phyloP scores from a whole-genome alignment of 30 jellyfish, hydroid and myxozoan species.

The Chrysaora quinquecirrha region DNA sequence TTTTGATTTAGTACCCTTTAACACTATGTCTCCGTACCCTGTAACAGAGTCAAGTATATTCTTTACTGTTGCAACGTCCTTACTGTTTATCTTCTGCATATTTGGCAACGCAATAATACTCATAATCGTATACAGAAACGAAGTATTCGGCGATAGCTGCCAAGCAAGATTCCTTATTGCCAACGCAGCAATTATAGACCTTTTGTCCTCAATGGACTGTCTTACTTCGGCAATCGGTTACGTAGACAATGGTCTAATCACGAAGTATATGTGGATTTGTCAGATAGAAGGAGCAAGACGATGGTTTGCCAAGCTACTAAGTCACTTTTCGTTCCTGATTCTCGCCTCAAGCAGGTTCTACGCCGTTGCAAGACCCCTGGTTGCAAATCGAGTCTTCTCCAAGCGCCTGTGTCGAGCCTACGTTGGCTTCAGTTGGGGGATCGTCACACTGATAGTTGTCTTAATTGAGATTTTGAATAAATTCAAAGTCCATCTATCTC shows the following conservation, averaged over 20 bases:
- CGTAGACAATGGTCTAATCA: background rate
- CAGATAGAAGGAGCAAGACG: background rate
- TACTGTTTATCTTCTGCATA: slow-evolving; percentile 2
- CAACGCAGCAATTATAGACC: slow-evolving; percentile 22
- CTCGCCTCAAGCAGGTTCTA: background rate
- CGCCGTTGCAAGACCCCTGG: slow-evolving; percentile 2
- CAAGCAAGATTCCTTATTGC: slow-evolving; percentile 6
- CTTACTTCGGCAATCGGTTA: background rate
- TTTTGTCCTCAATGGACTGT: background rate
- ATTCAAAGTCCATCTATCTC: background rate
- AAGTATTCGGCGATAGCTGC: slow-evolving; percentile 10
- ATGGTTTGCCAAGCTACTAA: background rate
- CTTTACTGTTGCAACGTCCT: background rate
- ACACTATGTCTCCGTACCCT: background rate
- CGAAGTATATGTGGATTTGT: background rate
- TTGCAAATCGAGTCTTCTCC: background rate
- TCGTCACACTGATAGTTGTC: background rate
- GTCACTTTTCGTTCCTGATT: slow-evolving; percentile 5
- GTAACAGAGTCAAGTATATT: background rate
- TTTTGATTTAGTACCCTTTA: too few relatives aligned
- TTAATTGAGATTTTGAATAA: background rate
- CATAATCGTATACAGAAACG: background rate
- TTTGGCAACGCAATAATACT: slow-evolving; percentile 2
- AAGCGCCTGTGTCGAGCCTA: background rate
- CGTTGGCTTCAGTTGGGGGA: background rate